Evolutionary conservation across 2,888 invertebrate genomes (phyloP).

Genomic region (Camponotus fellah): DNA sequence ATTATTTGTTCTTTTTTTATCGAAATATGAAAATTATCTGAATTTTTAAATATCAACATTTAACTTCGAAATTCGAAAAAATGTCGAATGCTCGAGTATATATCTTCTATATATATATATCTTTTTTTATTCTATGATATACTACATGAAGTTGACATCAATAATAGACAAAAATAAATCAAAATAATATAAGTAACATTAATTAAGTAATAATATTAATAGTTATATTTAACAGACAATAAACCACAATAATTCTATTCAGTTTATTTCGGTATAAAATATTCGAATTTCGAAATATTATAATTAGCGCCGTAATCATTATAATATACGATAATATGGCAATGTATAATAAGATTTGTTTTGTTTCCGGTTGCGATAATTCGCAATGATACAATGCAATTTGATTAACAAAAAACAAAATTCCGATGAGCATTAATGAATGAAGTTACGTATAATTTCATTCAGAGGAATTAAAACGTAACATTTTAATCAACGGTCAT

Average conservation of each 20-base stretch:
- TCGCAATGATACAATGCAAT: constrained; percentile 33
- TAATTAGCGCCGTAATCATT: constrained; percentile 34
- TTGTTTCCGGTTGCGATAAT: constrained; percentile 27
- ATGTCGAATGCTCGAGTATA: no score
- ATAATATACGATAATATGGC: constrained; percentile 5
- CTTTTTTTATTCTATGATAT: no score
- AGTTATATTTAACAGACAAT: background rate
- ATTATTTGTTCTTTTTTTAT: no score
- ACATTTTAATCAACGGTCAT: constrained; percentile 35
- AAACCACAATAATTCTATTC: background rate
- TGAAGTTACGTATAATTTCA: background rate
- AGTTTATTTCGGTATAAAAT: constrained; percentile 5
- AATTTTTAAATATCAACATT: no score
- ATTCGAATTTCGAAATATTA: constrained; percentile 28
- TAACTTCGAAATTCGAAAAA: no score
- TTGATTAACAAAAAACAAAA: constrained; percentile 25
- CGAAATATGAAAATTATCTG: no score
- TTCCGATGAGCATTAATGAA: constrained; percentile 10
- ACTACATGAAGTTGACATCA: no score
- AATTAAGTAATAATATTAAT: no score
- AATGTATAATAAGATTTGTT: constrained; percentile 27
- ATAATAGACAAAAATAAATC: background rate
- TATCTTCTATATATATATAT: no score
- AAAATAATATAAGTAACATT: no score
- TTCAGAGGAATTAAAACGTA: constrained; percentile 39